Percentiles rank a stretch among this genome's conserved stretches.
Evolutionary conservation across 2,113 vertebrate genomes (phyloP).

Genomic region (Danionella cerebrum): DNA sequence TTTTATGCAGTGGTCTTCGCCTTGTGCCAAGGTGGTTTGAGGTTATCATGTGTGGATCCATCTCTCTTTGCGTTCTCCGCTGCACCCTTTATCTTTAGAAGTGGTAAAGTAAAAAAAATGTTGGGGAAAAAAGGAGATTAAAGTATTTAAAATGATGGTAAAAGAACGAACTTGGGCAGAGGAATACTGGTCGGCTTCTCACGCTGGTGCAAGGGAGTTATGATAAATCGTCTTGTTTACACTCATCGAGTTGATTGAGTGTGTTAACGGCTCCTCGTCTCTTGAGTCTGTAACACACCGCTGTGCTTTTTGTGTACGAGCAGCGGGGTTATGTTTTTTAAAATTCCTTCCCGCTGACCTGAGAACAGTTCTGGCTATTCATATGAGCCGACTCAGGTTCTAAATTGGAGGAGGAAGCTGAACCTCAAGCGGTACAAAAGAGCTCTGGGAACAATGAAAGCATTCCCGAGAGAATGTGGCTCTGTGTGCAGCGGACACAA

Average conservation of each 20-base stretch:
- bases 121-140: too few relatives aligned
- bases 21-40: too few relatives aligned
- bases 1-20: too few relatives aligned
- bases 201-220: not conserved
- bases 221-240: slow-evolving; percentile 16
- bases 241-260: not conserved
- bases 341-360: not conserved
- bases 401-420: not conserved
- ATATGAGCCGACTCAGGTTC: not conserved
- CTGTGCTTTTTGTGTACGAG: slow-evolving; percentile 7
- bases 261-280: not conserved
- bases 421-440: not conserved
- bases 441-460: not conserved
- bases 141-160: too few relatives aligned
- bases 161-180: too few relatives aligned
- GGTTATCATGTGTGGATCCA: too few relatives aligned
- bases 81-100: too few relatives aligned
- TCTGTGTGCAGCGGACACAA: slow-evolving; percentile 25
- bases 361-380: not conserved
- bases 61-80: too few relatives aligned
- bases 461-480: slow-evolving; percentile 5
- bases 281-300: slow-evolving; percentile 4
- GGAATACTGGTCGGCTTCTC: too few relatives aligned
- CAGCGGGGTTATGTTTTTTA: slow-evolving; percentile 10
- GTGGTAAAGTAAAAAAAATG: too few relatives aligned